These are phyloP conservation scores for Orcinus orca DNA, from an alignment of 2,113 vertebrate genomes.

Conservation along the genomic window DNA sequence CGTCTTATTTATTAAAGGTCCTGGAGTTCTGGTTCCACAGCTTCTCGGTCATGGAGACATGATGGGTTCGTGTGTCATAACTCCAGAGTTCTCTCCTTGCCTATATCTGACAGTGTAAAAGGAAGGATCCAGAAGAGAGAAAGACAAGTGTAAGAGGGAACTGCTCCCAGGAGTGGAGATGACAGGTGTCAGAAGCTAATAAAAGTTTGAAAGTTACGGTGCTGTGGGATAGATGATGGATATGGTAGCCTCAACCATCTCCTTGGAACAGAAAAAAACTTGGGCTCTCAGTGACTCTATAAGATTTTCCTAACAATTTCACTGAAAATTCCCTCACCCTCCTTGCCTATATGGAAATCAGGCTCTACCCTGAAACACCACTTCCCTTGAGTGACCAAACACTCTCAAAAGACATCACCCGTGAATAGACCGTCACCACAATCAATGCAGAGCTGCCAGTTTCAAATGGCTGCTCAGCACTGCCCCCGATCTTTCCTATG, in stretches of 20 bases:
- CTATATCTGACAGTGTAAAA: not conserved
- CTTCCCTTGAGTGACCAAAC: not conserved
- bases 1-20: not conserved
- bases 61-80: not conserved
- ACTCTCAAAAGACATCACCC: not conserved
- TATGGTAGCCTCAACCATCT: accelerated
- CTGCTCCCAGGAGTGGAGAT: not conserved
- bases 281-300: not conserved
- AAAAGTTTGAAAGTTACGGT: not conserved
- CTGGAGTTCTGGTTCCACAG: not conserved
- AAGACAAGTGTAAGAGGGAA: not conserved
- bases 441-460: not conserved
- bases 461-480: not conserved
- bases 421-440: not conserved
- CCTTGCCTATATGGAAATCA: not conserved
- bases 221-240: not conserved
- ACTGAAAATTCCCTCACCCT: not conserved
- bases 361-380: not conserved
- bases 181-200: not conserved
- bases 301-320: not conserved
- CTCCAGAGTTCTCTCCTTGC: not conserved
- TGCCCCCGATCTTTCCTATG: not conserved
- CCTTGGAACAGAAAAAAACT: not conserved
- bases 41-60: not conserved
- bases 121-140: not conserved